Conservation (phyloP, 37 sponge, comb jelly and placozoan species). For the Diacarnus erythraeanus region DNA sequence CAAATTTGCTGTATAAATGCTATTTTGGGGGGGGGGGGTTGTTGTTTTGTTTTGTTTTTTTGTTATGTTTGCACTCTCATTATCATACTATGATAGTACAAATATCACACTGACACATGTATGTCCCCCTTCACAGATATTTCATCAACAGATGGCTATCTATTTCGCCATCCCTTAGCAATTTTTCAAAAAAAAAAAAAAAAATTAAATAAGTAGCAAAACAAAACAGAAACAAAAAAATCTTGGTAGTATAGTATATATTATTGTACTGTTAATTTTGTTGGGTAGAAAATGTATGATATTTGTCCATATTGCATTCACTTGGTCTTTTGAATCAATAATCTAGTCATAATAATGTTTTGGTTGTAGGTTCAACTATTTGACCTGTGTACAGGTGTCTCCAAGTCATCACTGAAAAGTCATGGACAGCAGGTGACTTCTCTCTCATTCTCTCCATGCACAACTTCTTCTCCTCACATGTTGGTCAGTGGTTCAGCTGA, state of each 20-base stretch:
- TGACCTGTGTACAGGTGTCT: constrained; percentile 30
- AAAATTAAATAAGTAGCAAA: not conserved
- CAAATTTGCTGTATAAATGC: not conserved
- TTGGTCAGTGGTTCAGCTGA: constrained; percentile 54
- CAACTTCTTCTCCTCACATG: constrained; percentile 15
- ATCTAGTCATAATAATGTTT: constrained; percentile 10
- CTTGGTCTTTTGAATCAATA: not conserved
- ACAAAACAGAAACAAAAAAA: not conserved
- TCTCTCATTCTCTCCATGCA: constrained; percentile 16
- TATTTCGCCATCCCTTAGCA: too few species aligned
- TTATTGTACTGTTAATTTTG: not conserved
- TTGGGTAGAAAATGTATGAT: too few species aligned
- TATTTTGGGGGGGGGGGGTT: too few species aligned
- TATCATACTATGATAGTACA: too few species aligned
- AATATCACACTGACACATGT: too few species aligned
- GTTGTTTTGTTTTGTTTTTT: too few species aligned
- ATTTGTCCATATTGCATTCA: too few species aligned
- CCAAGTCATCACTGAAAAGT: constrained; percentile 23
- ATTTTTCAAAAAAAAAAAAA: not conserved
- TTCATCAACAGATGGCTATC: too few species aligned
- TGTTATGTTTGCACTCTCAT: too few species aligned
- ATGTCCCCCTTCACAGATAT: too few species aligned
- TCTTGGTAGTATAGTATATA: not conserved
- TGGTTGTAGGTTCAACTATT: constrained; percentile 38
- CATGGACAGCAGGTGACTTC: constrained; percentile 25